A percentile compares a stretch with the other conserved stretches of the same genome.
Evolutionary conservation across 2,797 vertebrate species (phyloP).

Genomic region (Notolepis coatsorum): DNA sequence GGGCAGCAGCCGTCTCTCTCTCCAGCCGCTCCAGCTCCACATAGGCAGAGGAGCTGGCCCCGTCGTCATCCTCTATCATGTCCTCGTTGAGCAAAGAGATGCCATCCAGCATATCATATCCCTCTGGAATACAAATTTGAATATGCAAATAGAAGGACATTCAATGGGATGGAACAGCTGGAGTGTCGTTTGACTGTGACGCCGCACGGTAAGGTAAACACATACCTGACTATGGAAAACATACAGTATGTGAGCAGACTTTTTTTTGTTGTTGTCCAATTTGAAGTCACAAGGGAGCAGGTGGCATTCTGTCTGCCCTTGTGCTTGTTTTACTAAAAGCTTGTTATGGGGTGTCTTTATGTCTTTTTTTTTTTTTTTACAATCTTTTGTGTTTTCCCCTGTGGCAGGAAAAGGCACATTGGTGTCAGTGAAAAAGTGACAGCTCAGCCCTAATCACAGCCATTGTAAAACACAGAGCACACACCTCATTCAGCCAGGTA

Average conservation of each 20-base stretch:
- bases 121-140: conserved; percentile 87
- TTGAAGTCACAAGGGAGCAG: too few relatives aligned
- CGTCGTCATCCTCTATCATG: conserved; percentile 88
- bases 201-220: conserved; percentile 55
- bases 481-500: background rate
- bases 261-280: too few relatives aligned
- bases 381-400: too few relatives aligned
- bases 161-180: conserved; percentile 82
- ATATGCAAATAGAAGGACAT: conserved; percentile 82
- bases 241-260: conserved; percentile 80
- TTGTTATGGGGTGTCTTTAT: too few relatives aligned
- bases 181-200: conserved; percentile 64
- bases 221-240: conserved; percentile 77
- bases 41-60: conserved; percentile 86
- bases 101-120: conserved; percentile 87
- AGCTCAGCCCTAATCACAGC: conserved; percentile 3
- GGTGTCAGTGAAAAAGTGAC: too few relatives aligned
- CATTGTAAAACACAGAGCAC: background rate
- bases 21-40: conserved; percentile 84
- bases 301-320: too few relatives aligned
- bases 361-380: too few relatives aligned
- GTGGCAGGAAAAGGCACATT: too few relatives aligned
- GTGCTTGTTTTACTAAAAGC: too few relatives aligned
- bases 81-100: conserved; percentile 87
- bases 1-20: conserved; percentile 81